phyloP scores from a whole-genome alignment of 2,797 vertebrate species.

The Coregonus suidteri region DNA sequence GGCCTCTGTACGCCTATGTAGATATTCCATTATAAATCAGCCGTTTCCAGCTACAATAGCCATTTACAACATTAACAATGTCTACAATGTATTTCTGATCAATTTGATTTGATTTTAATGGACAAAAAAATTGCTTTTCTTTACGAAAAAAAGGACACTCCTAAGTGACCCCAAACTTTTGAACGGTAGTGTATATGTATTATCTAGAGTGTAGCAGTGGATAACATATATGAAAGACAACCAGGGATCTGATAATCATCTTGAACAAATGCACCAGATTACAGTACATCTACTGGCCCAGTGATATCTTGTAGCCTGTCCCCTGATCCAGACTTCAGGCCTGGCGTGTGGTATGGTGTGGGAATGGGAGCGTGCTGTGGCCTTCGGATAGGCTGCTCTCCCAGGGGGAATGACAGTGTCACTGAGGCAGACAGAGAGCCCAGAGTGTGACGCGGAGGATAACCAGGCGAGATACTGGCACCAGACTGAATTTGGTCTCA shows the following conservation, averaged over 20 bases:
- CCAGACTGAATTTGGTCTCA: slow-evolving; percentile 61
- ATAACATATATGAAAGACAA: not conserved
- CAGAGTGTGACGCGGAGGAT: slow-evolving; percentile 37
- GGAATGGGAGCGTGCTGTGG: slow-evolving; percentile 19
- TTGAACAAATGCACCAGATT: not conserved
- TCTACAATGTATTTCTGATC: too few species aligned
- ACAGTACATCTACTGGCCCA: not conserved
- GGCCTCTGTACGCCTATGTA: too few species aligned
- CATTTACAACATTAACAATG: too few species aligned
- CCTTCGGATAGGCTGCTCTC: slow-evolving; percentile 13
- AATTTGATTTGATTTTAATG: too few species aligned
- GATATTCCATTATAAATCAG: too few species aligned
- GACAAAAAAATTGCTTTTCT: too few species aligned
- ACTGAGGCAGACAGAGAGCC: slow-evolving; percentile 57
- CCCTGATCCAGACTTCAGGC: not conserved
- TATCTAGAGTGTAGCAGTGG: not conserved
- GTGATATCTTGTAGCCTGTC: not conserved
- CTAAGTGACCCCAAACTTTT: too few species aligned
- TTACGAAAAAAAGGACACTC: too few species aligned
- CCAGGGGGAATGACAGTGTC: slow-evolving; percentile 57
- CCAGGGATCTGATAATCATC: not conserved
- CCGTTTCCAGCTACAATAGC: too few species aligned
- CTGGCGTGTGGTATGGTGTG: slow-evolving; percentile 34
- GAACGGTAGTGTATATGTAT: not conserved
- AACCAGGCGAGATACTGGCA: slow-evolving; percentile 38